phyloP scores from a whole-genome alignment of 2,113 vertebrate species.

The Scartelaos histophorus region DNA sequence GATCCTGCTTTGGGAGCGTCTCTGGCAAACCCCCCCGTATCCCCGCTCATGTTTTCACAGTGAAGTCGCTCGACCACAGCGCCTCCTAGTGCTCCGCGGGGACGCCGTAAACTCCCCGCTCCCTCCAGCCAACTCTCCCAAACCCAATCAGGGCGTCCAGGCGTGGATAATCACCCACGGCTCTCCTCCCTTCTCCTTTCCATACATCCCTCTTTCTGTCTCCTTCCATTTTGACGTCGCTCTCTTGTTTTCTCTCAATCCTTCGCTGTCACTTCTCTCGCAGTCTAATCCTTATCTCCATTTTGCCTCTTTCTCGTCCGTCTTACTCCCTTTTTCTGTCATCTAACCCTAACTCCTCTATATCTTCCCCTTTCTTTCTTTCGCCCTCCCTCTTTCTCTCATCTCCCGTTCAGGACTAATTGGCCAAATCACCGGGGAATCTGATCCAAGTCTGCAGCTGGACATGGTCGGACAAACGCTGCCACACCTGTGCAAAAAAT shows the following conservation, averaged over 20 bases:
- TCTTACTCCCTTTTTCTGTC: constrained; percentile 37
- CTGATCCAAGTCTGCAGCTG: constrained; percentile 35
- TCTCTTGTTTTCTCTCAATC: too few species aligned
- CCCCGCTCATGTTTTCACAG: constrained; percentile 39
- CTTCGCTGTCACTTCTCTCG: too few species aligned
- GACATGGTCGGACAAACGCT: constrained; percentile 12
- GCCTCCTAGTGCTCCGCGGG: constrained; percentile 39
- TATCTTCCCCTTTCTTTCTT: too few species aligned
- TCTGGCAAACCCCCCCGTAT: constrained; percentile 28
- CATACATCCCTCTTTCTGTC: constrained; percentile 14
- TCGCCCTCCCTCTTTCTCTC: too few species aligned
- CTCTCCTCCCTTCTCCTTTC: constrained; percentile 34
- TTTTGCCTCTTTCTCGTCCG: too few species aligned
- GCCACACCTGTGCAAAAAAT: background rate
- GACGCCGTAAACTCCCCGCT: constrained; percentile 33
- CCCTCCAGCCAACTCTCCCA: constrained; percentile 50
- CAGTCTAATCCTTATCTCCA: too few species aligned
- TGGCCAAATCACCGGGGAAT: constrained; percentile 59
- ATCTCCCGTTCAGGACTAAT: constrained; percentile 47
- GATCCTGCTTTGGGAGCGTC: constrained; percentile 33
- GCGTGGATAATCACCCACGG: constrained; percentile 60
- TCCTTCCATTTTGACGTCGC: background rate
- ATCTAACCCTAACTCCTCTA: constrained; percentile 12
- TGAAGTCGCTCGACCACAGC: constrained; percentile 39
- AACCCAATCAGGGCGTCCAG: constrained; percentile 61